A percentile compares a stretch with the other conserved stretches of the same genome.
Evolutionary conservation across 1,140 invertebrate species (phyloP).

Genomic region (Solen grandis): DNA sequence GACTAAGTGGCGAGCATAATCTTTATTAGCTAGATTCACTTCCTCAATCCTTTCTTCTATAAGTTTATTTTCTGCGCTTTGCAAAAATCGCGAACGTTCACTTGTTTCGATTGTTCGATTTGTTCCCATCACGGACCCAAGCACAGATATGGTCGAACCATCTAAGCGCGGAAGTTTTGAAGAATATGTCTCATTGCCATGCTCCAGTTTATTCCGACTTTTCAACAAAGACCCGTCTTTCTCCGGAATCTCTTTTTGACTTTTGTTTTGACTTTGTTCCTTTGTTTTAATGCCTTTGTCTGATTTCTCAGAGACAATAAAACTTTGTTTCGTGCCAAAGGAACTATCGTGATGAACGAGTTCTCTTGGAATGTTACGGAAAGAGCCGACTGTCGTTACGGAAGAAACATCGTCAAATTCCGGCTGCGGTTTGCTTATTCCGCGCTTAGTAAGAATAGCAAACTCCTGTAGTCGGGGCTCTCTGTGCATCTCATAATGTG

Average conservation of each 20-base stretch:
- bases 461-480: conserved; percentile 43
- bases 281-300: too few species aligned
- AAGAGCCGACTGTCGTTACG: conserved; percentile 15
- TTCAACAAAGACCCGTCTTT: neutral
- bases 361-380: conserved; percentile 12
- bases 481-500: conserved; percentile 39
- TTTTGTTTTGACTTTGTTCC: neutral
- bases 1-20: too few species aligned
- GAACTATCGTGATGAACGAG: neutral
- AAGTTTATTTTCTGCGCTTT: conserved; percentile 30
- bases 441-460: conserved; percentile 14
- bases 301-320: neutral
- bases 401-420: neutral
- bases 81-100: conserved; percentile 18
- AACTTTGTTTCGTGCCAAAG: conserved; percentile 39
- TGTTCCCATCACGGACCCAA: conserved; percentile 25
- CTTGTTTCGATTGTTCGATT: conserved; percentile 24
- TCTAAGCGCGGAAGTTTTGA: conserved; percentile 22
- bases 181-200: neutral
- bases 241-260: neutral
- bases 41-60: neutral
- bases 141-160: conserved; percentile 29
- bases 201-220: neutral
- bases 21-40: conserved; percentile 3
- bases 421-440: neutral